Evolutionary conservation across 35 echinoderm and acorn worm species (phyloP), one percentile per base, ranked within the genome.

Genomic region (Holothuria glaberrima): DNA sequence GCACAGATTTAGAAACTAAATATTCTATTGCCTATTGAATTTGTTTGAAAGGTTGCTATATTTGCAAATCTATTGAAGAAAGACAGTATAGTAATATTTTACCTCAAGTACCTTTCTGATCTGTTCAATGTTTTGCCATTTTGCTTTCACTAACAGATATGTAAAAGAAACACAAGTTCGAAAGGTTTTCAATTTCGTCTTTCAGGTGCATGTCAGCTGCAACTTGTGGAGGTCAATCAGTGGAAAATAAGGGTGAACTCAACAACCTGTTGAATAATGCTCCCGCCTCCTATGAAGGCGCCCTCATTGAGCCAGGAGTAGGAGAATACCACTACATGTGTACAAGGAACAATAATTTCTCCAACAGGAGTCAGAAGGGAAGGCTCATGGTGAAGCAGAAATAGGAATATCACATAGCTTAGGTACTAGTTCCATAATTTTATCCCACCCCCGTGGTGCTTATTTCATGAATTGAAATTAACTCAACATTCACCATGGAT

Each of bases 281-380:
- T 24, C 82, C 90, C 27, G 93, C 96, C 4, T 98, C 96, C 0
- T 92, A 98, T 54, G 69, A 69, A 35, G 96, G 96, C 27, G 96
- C 96, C 14, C 81, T 98, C 45, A 70, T 98, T 41, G 66, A 98
- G 48, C 89, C 94, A 35, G 80, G 83, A 0, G n/a, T 41, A 25
- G 96, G 95, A 12, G 88, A 90, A 19, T 92, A 92, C 60, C 83
- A 94, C 41, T 98, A 98, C 82, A 98, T 98, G 87, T 89, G 93
- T 35, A 92, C 93, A 22, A 91, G 96, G n/a, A 98, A 98, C 65
- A 98, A 98, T 58, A 98, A 98, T 70, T 98, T 98, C 70, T 77
- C 86, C 59, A 98, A 98, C 67, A 86, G 96, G 18, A 95, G 93
- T 25, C 93, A 98, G 66, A 98, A 98, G 68, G 96, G 96, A 44